phyloP scores from a whole-genome alignment of 2,797 vertebrate genomes.

The Alca torda region DNA sequence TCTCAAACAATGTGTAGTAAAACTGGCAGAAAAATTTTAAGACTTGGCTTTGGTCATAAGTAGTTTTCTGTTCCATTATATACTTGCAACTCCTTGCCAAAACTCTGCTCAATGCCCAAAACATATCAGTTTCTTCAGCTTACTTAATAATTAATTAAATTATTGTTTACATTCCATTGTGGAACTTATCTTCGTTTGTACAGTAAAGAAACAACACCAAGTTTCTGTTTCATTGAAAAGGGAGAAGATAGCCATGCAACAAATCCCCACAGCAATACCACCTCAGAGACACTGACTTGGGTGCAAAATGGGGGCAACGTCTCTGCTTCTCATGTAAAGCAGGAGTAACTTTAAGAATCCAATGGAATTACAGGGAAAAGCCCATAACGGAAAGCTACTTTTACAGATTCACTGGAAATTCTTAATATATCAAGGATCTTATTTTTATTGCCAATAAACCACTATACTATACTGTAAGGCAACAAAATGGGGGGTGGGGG shows the following conservation, averaged over 20 bases:
- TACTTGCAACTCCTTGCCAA: neutral
- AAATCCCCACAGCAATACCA: neutral
- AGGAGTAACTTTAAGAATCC: neutral
- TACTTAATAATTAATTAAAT: conserved; percentile 53
- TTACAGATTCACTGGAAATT: neutral
- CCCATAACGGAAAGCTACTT: neutral
- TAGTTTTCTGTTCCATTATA: conserved; percentile 46
- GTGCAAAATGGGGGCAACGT: neutral
- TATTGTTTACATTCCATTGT: conserved; percentile 47
- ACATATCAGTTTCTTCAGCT: conserved; percentile 37
- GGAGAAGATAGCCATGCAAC: neutral
- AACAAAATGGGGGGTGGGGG: neutral
- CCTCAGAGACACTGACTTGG: neutral
- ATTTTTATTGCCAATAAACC: neutral
- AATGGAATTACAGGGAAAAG: neutral
- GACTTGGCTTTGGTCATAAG: conserved; percentile 14
- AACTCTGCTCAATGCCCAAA: conserved; percentile 14
- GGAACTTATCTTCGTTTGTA: conserved; percentile 23
- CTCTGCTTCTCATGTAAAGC: neutral
- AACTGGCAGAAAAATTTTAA: conserved; percentile 54
- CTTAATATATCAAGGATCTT: neutral
- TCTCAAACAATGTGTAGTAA: conserved; percentile 30
- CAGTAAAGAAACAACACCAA: neutral
- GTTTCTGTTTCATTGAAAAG: neutral
- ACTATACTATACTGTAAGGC: neutral